A percentile compares a stretch with the other conserved stretches of the same genome.
Conservation (phyloP, 2,888 invertebrate species). For the Empis stercorea region DNA sequence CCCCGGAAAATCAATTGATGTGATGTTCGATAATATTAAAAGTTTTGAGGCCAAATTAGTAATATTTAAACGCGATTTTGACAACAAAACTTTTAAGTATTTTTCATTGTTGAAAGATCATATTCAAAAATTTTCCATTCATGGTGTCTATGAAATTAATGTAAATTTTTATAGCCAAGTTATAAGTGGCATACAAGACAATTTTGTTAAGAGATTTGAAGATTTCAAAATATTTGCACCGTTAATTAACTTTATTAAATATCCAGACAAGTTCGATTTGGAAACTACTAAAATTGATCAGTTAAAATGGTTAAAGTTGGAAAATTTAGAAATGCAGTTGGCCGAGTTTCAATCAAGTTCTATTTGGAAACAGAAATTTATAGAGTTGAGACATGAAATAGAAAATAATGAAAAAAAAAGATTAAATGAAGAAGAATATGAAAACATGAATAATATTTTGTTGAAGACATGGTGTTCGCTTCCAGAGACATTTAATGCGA, state of each 20-base stretch:
- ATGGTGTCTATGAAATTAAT: not conserved
- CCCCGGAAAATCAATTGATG: not conserved
- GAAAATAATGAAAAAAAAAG: slow-evolving; percentile 1
- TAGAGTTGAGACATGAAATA: not conserved
- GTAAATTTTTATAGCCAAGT: not conserved
- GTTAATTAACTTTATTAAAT: slow-evolving; percentile 1
- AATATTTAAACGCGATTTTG: slow-evolving; percentile 1
- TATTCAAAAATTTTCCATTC: not conserved
- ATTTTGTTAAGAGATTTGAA: not conserved
- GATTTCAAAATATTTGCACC: not conserved
- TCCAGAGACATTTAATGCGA: not conserved
- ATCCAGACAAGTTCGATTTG: not conserved
- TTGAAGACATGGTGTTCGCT: slow-evolving; percentile 1
- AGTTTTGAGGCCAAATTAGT: not conserved
- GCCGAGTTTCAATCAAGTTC: not conserved
- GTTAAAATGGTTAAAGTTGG: not conserved
- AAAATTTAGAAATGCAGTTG: not conserved
- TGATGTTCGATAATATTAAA: not conserved
- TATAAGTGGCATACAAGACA: not conserved
- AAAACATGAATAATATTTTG: not conserved
- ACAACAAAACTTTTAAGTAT: not conserved
- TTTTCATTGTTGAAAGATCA: slow-evolving; percentile 1
- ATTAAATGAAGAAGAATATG: not conserved
- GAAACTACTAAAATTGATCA: not conserved
- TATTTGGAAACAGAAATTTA: not conserved